Evolutionary conservation across 2,888 invertebrate species (phyloP).

Genomic region (Achlya flavicornis): DNA sequence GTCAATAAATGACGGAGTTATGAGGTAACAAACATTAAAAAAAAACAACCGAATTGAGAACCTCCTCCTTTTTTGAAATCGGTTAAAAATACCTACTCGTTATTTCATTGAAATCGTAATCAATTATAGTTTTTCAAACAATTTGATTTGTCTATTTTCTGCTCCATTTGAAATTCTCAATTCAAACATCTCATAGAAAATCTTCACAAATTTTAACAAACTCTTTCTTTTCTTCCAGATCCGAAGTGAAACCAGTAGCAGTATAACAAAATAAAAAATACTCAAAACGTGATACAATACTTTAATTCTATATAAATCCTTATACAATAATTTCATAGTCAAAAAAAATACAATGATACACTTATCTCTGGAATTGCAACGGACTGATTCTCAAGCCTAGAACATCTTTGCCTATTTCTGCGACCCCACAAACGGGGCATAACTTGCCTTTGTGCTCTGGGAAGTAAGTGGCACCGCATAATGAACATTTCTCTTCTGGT

Average conservation of each 20-base stretch:
- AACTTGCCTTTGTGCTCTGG: conserved; percentile 93
- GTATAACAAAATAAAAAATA: conserved; percentile 17
- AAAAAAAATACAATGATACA: conserved; percentile 20
- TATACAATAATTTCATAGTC: conserved; percentile 39
- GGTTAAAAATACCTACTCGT: too few species aligned
- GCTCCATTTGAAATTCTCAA: too few species aligned
- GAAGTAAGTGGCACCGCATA: conserved; percentile 94
- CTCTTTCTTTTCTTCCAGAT: conserved; percentile 48
- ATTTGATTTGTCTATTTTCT: too few species aligned
- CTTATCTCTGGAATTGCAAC: conserved; percentile 76
- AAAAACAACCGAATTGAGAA: too few species aligned
- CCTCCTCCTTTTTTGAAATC: too few species aligned
- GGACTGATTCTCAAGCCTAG: conserved; percentile 93
- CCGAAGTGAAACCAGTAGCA: conserved; percentile 44
- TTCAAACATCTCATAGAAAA: too few species aligned
- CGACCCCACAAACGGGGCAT: conserved; percentile 93
- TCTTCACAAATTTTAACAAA: neutral
- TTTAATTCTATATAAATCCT: conserved; percentile 19
- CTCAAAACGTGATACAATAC: conserved; percentile 34
- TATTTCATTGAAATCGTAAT: too few species aligned
- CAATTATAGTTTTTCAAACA: too few species aligned
- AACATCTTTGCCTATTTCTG: conserved; percentile 95
- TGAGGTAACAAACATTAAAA: too few species aligned
- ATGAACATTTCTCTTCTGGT: conserved; percentile 95
- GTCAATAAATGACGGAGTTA: too few species aligned